Conservation (phyloP, 2,888 invertebrate genomes). For the Eretmocerus hayati region DNA sequence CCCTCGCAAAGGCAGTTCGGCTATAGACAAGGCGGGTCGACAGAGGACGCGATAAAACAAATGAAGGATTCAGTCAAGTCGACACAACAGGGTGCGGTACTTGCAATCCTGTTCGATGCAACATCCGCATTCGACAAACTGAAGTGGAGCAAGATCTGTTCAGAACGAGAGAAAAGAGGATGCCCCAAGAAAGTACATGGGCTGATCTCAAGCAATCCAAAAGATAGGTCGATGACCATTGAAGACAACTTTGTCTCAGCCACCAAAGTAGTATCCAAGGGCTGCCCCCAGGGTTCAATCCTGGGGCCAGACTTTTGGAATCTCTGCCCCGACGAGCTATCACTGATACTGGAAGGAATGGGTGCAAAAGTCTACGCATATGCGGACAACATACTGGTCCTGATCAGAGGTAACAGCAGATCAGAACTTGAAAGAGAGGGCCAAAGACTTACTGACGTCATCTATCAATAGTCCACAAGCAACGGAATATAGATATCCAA, state of each 20-base stretch:
- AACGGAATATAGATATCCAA: background rate
- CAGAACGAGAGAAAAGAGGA: background rate
- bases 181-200: conserved; percentile 18
- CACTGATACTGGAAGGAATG: background rate
- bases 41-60: conserved; percentile 18
- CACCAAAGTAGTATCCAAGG: background rate
- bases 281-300: conserved; percentile 2
- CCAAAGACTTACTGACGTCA: background rate
- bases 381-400: background rate
- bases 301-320: background rate
- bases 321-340: background rate
- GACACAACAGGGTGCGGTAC: background rate
- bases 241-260: background rate
- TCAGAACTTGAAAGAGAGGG: background rate
- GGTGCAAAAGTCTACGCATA: background rate
- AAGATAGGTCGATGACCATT: background rate
- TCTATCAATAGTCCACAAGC: background rate
- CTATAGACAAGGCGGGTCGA: conserved; percentile 8
- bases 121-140: conserved; percentile 22
- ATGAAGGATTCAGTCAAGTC: conserved; percentile 2
- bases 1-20: conserved; percentile 15
- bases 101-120: conserved; percentile 22
- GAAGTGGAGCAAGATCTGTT: conserved; percentile 18
- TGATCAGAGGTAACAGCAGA: background rate
- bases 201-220: conserved; percentile 9